phyloP scores from a whole-genome alignment of 2,888 invertebrate species.

The Stomorhina lunata region DNA sequence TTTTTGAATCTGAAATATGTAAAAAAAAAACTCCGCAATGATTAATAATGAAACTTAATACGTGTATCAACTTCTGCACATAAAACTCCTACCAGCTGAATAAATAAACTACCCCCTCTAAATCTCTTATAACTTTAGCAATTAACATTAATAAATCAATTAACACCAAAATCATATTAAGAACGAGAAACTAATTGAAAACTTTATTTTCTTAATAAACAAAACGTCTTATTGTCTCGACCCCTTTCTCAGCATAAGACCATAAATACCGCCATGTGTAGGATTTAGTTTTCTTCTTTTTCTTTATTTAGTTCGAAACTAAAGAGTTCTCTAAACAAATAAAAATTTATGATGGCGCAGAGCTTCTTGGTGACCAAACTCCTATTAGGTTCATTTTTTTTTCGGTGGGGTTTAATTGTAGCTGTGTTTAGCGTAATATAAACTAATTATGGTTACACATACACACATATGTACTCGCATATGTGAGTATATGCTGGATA shows the following conservation, averaged over 20 bases:
- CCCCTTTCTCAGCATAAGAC: background rate
- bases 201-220: background rate
- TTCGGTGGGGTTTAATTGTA: background rate
- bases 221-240: background rate
- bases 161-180: slow-evolving; percentile 3
- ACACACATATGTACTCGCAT: background rate
- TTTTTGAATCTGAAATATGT: too few relatives aligned
- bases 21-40: too few relatives aligned
- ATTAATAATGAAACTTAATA: too few relatives aligned
- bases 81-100: too few relatives aligned
- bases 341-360: slow-evolving; percentile 35
- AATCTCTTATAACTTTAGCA: too few relatives aligned
- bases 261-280: background rate
- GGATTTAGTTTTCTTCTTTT: too few relatives aligned
- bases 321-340: slow-evolving; percentile 39
- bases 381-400: background rate
- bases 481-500: too few relatives aligned
- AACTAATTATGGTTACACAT: slow-evolving; percentile 37
- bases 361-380: background rate
- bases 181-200: slow-evolving; percentile 11
- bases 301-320: background rate
- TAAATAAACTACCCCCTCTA: background rate
- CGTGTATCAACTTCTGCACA: too few relatives aligned
- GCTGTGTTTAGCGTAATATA: slow-evolving; percentile 1
- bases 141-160: background rate